Base-by-base conservation (phyloP, 1,140 invertebrate species). In the Anadara kagoshimensis region DNA sequence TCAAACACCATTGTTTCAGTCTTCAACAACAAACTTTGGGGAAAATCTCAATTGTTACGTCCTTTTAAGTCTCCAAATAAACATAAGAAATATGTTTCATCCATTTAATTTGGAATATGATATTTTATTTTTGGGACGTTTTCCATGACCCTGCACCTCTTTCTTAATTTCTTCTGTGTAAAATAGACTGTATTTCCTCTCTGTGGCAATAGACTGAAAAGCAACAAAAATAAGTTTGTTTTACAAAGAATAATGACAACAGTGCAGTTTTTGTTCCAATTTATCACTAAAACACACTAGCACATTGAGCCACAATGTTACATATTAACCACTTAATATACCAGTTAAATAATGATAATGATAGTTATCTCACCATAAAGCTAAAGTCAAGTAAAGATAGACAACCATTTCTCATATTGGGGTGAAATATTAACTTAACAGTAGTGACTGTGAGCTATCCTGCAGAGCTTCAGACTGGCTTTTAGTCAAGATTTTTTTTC, bases 131-230 rank as follows among this genome's bases (percentile, higher is more conserved):
- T 78, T 81, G 12, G 64, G 71, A 45, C 79, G 62, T 3, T 73
- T 82, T 53, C 73, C 79, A 66, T 78, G 79, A 57, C 74, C 77
- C 69, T 68, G 76, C n/a, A 69, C 81, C 67, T 79, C 80, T 36
- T 76, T 67, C 24, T 70, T 26, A 8, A 77, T 74, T 47, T 76
- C 72, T 41, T 78, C 72, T 20, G 74, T 73, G 57, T 85, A 82
- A 63, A 84, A 83, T 12, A 79, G 69, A 61, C 81, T 76, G 71
- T 81, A 84, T 62, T 78, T 85, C 68, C 85, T 82, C 51, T 89
- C 89, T n/a, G 86, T 88, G 1, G 89, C 88, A 61, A 72, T 71
- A 0, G 88, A 89, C 86, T 89, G 82, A 75, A 83, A 83, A 61
- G 57, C 66, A 70, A 76, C 11, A 12, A 43, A 49, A 47, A 8